Evolutionary conservation across 2,888 invertebrate genomes (phyloP).

Genomic region (Tetramorium bicarinatum): DNA sequence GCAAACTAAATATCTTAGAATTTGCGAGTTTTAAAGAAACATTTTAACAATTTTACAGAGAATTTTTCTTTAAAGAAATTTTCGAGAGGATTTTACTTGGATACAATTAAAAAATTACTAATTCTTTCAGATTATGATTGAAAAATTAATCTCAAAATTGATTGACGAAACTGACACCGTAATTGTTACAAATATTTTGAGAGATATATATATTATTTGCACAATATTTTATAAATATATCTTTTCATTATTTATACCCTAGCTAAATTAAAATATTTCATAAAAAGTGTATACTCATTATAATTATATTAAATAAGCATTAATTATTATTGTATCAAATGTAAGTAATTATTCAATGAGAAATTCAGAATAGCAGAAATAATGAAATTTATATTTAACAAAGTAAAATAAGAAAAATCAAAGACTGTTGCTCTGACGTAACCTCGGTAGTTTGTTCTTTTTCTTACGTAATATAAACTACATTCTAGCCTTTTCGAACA

Average conservation of each 20-base stretch:
- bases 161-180: neutral
- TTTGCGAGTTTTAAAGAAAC: neutral
- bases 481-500: neutral
- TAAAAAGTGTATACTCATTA: neutral
- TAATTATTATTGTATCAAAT: conserved; percentile 6
- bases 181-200: neutral
- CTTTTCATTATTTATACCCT: neutral
- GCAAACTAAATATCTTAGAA: neutral
- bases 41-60: conserved; percentile 3
- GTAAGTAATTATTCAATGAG: neutral
- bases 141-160: neutral
- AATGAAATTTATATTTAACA: conserved; percentile 12
- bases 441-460: neutral
- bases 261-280: neutral
- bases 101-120: neutral
- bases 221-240: conserved; percentile 1
- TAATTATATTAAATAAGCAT: conserved; percentile 1
- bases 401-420: conserved; percentile 10
- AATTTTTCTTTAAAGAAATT: neutral
- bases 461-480: neutral
- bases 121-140: neutral
- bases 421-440: neutral
- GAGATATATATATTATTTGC: neutral
- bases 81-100: neutral
- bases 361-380: conserved; percentile 8